Evolutionary conservation across 2,113 vertebrate species (phyloP).

Genomic region (Blennius ocellaris): DNA sequence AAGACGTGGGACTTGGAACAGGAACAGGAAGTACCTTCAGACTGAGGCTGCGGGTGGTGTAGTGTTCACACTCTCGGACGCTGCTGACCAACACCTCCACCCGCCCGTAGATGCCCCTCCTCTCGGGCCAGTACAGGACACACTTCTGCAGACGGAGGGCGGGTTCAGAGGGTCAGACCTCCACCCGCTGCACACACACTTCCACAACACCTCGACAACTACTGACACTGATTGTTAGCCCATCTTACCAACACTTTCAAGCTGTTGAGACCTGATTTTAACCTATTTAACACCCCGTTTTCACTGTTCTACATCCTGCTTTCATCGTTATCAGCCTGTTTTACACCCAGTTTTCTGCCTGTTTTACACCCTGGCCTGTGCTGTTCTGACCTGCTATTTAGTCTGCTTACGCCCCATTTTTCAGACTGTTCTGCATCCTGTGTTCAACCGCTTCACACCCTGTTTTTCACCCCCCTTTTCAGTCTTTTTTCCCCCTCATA

Average conservation of each 20-base stretch:
- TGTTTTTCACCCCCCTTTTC: no score
- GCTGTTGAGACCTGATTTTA: not conserved
- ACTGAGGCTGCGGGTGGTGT: conserved; percentile 88
- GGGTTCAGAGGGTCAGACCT: not conserved
- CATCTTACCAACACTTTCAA: no score
- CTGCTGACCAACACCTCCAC: conserved; percentile 91
- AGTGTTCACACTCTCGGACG: conserved; percentile 90
- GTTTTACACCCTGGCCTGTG: not conserved
- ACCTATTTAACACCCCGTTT: not conserved
- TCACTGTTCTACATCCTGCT: not conserved
- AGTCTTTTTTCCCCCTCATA: no score
- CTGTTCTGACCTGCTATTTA: no score
- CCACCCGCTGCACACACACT: no score
- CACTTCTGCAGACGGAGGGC: conserved; percentile 86
- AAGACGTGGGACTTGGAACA: not conserved
- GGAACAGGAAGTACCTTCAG: conserved; percentile 87
- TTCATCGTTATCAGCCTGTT: not conserved
- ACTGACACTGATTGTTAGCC: no score
- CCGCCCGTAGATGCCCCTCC: conserved; percentile 93
- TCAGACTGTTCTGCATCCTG: no score
- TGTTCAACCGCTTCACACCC: no score
- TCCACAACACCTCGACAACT: no score
- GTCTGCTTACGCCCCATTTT: no score
- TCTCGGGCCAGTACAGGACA: conserved; percentile 97
- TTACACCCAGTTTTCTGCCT: not conserved